Base-by-base conservation (phyloP, 2,888 invertebrate species). In the Phragmatobia fuliginosa region DNA sequence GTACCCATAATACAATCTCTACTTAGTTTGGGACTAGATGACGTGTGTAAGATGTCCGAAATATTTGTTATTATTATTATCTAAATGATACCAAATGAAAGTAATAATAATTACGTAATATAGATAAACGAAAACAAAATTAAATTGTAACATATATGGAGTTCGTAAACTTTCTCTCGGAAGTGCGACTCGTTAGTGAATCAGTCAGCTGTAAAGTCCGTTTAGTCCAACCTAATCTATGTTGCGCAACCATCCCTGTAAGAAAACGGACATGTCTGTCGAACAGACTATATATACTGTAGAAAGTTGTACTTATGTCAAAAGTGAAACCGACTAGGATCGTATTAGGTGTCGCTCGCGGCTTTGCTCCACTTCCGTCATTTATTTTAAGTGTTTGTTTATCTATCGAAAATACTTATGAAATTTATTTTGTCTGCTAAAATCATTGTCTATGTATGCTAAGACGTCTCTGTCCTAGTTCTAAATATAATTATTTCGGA, bases 301-400 rank as follows among this genome's bases (percentile, higher is more conserved):
- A 92, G 93, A 93, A 92, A 93, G 92, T 91, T 66, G 60, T 68
- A 61, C 58, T 36, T 45, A 31, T 58, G 59, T 68, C 76, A 82
- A 81, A 82, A 82, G 82, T 82, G 82, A 82, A 82, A 82, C 75
- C 76, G 66, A 16, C 75, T 78, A 78, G 81, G 82, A 82, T 78
- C 68, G 77, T 66, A 73, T 79, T 80, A 72, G 41, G 70, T 70
- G 63, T 73, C 74, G 80, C 82, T 77, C 66, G 71, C 74, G 77
- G 79, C 80, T 71, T 3, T 71, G 79, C 74, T 81, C 80, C 64
- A 80, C 82, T 82, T 81, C 71, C 74, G 72, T 73, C 74, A 68
- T 70, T 72, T 71, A 76, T 49, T 36, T 66, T 74, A 68, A 80
- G 60, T 73, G 69, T 67, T 72, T 60, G 62, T 72, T 76, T 71